Conservation (phyloP, 2,113 vertebrate genomes). For the Dipodomys merriami region DNA sequence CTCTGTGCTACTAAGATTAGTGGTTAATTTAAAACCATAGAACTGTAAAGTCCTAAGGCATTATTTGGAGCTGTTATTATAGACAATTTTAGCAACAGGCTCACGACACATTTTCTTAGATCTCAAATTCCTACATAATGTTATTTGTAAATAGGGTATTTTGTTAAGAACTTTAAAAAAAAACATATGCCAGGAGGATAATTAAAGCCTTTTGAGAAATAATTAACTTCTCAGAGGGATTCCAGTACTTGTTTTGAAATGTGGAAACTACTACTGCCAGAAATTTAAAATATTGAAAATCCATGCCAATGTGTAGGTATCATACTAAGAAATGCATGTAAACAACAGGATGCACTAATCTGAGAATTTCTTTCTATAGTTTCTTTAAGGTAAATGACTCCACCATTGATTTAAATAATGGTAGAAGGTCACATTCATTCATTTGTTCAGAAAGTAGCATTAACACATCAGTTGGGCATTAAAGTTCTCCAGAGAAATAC, state of each 20-base stretch:
- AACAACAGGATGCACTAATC: neutral
- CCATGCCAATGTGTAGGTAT: conserved; percentile 14
- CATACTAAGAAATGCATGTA: neutral
- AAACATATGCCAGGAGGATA: conserved; percentile 41
- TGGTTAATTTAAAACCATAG: neutral
- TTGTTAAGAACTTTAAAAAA: conserved; percentile 51
- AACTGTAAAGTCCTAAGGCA: neutral
- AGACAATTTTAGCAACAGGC: conserved; percentile 46
- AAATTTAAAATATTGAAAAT: conserved; percentile 56
- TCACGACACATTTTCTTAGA: conserved; percentile 46
- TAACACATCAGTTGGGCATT: neutral
- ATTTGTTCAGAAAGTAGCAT: conserved; percentile 46
- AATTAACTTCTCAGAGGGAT: conserved; percentile 38
- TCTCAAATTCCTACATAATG: conserved; percentile 32
- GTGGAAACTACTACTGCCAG: neutral
- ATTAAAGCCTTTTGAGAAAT: conserved; percentile 67
- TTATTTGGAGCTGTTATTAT: neutral
- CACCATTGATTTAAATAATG: neutral
- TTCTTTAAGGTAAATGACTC: conserved; percentile 24
- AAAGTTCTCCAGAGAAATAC: neutral
- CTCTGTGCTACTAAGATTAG: neutral
- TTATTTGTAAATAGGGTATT: conserved; percentile 56
- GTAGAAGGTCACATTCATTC: neutral
- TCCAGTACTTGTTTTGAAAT: conserved; percentile 58
- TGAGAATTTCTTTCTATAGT: conserved; percentile 1